Conservation (phyloP, 1,140 invertebrate species). For the Helicoverpa zea region DNA sequence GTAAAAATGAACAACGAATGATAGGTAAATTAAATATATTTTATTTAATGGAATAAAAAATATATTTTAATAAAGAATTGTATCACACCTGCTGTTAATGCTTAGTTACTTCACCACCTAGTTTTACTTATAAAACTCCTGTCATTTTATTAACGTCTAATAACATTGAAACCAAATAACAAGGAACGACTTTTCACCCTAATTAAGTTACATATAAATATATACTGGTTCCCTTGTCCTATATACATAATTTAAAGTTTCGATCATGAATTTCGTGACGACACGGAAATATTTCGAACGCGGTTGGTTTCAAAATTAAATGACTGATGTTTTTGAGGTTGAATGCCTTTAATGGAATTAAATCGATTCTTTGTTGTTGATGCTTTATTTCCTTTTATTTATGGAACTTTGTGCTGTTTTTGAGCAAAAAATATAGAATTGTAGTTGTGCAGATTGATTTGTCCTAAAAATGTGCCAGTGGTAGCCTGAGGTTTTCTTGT, state of each 20-base stretch:
- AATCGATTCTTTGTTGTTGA: neutral
- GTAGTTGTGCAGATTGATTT: too few relatives aligned
- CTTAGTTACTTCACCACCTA: too few relatives aligned
- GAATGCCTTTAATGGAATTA: neutral
- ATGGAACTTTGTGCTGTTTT: too few relatives aligned
- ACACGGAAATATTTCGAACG: conserved; percentile 51
- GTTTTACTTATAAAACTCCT: too few relatives aligned
- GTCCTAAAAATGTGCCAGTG: too few relatives aligned
- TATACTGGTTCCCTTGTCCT: conserved; percentile 60
- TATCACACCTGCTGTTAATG: too few relatives aligned
- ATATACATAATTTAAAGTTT: conserved; percentile 66
- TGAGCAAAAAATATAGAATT: too few relatives aligned
- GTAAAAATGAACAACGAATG: too few relatives aligned
- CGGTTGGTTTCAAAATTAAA: conserved; percentile 43
- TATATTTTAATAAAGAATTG: too few relatives aligned
- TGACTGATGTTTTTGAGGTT: conserved; percentile 12
- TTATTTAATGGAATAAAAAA: too few relatives aligned
- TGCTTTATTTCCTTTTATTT: neutral
- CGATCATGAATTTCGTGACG: conserved; percentile 53
- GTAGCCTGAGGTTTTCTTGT: too few relatives aligned
- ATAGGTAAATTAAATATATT: too few relatives aligned
- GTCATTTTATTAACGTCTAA: neutral
- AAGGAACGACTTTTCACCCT: neutral
- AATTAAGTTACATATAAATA: conserved; percentile 23
- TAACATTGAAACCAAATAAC: neutral